Base-by-base conservation (phyloP, 2,888 invertebrate species). In the Epicampocera succincta region DNA sequence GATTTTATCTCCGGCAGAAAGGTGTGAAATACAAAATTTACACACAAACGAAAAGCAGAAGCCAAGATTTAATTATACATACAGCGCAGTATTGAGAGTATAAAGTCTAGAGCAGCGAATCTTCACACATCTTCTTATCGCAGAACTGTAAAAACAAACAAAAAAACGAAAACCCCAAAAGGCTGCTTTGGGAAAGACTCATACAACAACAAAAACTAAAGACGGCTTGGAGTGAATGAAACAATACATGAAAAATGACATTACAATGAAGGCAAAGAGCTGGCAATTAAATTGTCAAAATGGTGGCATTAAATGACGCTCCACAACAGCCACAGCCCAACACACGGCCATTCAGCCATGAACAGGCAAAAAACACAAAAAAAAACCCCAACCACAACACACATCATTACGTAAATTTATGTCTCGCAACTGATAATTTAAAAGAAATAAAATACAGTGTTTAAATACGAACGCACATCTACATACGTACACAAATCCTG, bases 281-380 rank as follows among this genome's bases (percentile, higher is more conserved):
- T 69, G 56, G 63, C 81, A 84, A 81, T 84, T 84, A 84, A 81
- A 81, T 73, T 84, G 83, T 84, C 84, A 81, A 84, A 84, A 79
- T 76, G 84, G 76, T 75, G 81, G 81, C 81, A 83, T 83, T 76
- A 83, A 83, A 78, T 81, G 75, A 79, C 80, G 72, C 75, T 77
- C 29, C 33, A 8, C 40, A 48, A 17, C 25, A 25, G 17, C 38
- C 33, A 4, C 40, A 48, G 13, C 25, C 17, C 33, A 46, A 29
- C 19, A 58, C n/a, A n/a, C n/a, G n/a, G n/a, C 25, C 58, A 63
- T 54, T 44, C 60, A 56, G 42, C 25, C 40, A 13, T 21, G 19
- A 13, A 40, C 56, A 38, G n/a, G 38, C 48, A 15, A 46, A n/a
- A 13, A 40, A 63, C 29, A 56, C 56, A 33, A 42, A 65, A 71